Base-by-base conservation (phyloP, 2,797 vertebrate genomes). In the Malacoraja senta region DNA sequence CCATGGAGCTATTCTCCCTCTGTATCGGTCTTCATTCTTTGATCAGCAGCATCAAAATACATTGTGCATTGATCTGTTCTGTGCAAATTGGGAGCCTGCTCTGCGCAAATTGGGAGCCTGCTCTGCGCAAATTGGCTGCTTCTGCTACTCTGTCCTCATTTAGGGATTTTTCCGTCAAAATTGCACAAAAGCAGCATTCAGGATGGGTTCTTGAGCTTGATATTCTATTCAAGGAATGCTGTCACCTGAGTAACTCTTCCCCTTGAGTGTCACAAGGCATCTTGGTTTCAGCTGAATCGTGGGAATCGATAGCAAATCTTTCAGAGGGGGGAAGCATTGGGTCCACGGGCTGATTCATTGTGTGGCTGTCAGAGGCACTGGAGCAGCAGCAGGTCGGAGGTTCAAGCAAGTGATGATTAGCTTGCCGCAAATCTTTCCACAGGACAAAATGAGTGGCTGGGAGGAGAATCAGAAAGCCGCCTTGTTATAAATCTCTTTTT, bases 91-190 rank as follows among this genome's bases (percentile, higher is more conserved):
- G n/a, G n/a, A n/a, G n/a, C n/a, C n/a, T 88, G 84, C 61, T 68
- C 61, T 88, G 61, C n/a, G 84, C 84, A 88, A 88, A 32, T 65
- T 88, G 83, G 83, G 29, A 88, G 29, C 84, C 65, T 68, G 84
- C 61, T 88, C 61, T 88, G 61, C 61, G 84, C 84, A 88, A 88
- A 35, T 35, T 88, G 61, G 61, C 61, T 88, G 15, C 84, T 44
- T 6, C 44, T 53, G 44, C 44, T 4, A 4, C 44, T 53, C 44
- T 53, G 44, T 53, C 44, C 4, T 53, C 44, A 53, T 53, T 53
- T 53, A 53, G 44, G 44, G 44, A 53, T 53, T 53, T 53, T 53
- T 53, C 4, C 0, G 4, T 24, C 21, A 72, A 72, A 72, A 72
- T 21, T 21, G 19, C 68, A 71, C 71, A 21, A 7, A 21, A 72